Evolutionary conservation across 1,140 invertebrate genomes (phyloP).

Genomic region (Zaprionus tsacasi): DNA sequence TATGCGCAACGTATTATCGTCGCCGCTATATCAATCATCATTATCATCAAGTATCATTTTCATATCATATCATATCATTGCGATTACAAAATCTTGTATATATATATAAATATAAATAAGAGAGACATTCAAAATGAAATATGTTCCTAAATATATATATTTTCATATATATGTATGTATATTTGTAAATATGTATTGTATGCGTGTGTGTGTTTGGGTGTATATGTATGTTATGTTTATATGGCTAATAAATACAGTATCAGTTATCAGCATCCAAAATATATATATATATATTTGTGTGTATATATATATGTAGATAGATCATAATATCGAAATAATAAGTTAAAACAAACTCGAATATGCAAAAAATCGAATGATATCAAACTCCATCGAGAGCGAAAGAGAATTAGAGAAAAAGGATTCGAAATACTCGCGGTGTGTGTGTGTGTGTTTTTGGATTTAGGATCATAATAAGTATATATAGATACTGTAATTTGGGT

Average conservation of each 20-base stretch:
- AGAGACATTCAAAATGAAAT: slow-evolving; percentile 67
- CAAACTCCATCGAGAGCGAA: not conserved
- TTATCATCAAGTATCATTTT: slow-evolving; percentile 13
- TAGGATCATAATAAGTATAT: slow-evolving; percentile 9
- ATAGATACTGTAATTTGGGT: slow-evolving; percentile 8
- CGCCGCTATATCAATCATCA: slow-evolving; percentile 4
- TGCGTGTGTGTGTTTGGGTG: slow-evolving; percentile 34
- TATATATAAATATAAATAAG: slow-evolving; percentile 56
- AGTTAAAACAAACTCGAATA: slow-evolving; percentile 8
- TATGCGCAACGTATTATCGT: slow-evolving; percentile 8
- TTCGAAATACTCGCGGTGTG: not conserved
- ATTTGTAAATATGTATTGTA: slow-evolving; percentile 39
- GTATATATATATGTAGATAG: slow-evolving; percentile 14
- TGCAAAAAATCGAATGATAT: not conserved
- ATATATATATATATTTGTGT: slow-evolving; percentile 7
- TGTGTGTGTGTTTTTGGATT: too few relatives aligned
- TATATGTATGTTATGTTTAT: slow-evolving; percentile 37
- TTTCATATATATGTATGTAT: slow-evolving; percentile 31
- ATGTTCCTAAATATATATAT: slow-evolving; percentile 46
- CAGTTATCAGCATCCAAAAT: slow-evolving; percentile 19
- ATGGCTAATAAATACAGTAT: slow-evolving; percentile 42
- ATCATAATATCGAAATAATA: slow-evolving; percentile 27
- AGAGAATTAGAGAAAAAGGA: not conserved
- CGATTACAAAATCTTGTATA: slow-evolving; percentile 39
- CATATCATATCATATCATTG: slow-evolving; percentile 22